Percentiles rank a stretch among this genome's conserved stretches.
Conservation (phyloP, 2,797 vertebrate genomes). For the Hypotaenidia okinawae region DNA sequence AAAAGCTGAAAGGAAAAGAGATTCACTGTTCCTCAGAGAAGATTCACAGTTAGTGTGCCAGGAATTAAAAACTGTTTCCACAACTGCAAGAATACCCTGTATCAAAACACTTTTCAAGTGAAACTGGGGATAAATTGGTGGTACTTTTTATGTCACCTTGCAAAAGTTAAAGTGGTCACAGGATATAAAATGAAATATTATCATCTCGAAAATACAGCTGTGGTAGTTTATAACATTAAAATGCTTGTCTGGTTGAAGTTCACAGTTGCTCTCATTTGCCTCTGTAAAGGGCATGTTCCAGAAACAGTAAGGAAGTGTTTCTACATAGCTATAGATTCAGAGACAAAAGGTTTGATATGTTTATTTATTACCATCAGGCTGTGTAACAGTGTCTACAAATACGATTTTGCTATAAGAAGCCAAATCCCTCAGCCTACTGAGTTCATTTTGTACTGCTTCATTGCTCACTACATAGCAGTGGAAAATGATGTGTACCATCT, state of each 20-base stretch:
- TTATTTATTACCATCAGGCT: conserved; percentile 9
- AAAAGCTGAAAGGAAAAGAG: conserved; percentile 23
- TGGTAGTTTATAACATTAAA: not conserved
- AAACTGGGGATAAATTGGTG: not conserved
- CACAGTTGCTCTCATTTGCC: not conserved
- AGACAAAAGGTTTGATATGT: not conserved
- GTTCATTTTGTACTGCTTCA: conserved; percentile 30
- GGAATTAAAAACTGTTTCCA: not conserved
- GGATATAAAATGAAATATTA: not conserved
- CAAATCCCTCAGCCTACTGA: not conserved
- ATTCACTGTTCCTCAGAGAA: conserved; percentile 2
- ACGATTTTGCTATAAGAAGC: not conserved
- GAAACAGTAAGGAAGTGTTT: conserved; percentile 9
- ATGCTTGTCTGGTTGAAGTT: not conserved
- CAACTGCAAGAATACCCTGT: not conserved
- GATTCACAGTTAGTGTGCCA: not conserved
- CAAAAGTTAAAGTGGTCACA: not conserved
- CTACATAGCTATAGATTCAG: not conserved
- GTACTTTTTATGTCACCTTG: not conserved
- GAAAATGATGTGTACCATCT: conserved; percentile 46
- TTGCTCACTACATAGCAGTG: conserved; percentile 16
- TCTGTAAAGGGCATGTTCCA: not conserved
- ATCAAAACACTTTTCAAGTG: not conserved
- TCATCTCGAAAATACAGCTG: not conserved
- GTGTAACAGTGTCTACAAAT: not conserved